Percentiles rank a stretch among this genome's conserved stretches.
phyloP scores from a whole-genome alignment of 1,140 invertebrate species.

The Cydia fagiglandana region DNA sequence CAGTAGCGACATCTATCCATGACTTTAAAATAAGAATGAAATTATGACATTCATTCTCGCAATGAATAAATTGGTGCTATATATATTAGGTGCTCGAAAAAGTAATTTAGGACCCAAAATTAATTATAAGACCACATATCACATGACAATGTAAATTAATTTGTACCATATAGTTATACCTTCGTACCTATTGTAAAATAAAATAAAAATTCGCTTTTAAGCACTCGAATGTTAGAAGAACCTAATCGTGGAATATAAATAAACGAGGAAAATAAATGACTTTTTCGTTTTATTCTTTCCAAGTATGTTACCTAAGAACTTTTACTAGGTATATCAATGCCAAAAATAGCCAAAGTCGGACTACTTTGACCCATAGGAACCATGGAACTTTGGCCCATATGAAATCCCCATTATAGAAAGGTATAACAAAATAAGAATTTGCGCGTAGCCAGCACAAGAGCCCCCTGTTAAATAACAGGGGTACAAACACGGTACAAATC shows the following conservation, averaged over 20 bases:
- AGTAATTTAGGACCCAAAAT: slow-evolving; percentile 35
- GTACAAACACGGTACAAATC: too few relatives aligned
- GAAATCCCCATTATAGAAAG: too few relatives aligned
- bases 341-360: too few relatives aligned
- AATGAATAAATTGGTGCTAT: slow-evolving; percentile 51
- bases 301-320: neutral
- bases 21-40: slow-evolving; percentile 4
- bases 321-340: neutral
- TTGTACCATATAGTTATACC: slow-evolving; percentile 71
- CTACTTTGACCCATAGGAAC: too few relatives aligned
- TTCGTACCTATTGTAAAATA: slow-evolving; percentile 48
- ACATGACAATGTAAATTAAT: slow-evolving; percentile 71
- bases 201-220: slow-evolving; percentile 45
- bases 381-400: too few relatives aligned
- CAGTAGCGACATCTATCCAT: slow-evolving; percentile 26
- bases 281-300: slow-evolving; percentile 25
- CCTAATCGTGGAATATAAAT: slow-evolving; percentile 43
- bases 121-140: slow-evolving; percentile 55
- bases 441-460: too few relatives aligned
- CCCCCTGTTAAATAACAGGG: too few relatives aligned
- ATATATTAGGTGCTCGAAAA: slow-evolving; percentile 51
- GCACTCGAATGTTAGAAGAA: slow-evolving; percentile 48
- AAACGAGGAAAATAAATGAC: slow-evolving; percentile 34
- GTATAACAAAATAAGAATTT: too few relatives aligned
- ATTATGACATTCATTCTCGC: neutral